Base-by-base conservation (phyloP, 2,113 vertebrate species). In the Hirundichthys speculiger region DNA sequence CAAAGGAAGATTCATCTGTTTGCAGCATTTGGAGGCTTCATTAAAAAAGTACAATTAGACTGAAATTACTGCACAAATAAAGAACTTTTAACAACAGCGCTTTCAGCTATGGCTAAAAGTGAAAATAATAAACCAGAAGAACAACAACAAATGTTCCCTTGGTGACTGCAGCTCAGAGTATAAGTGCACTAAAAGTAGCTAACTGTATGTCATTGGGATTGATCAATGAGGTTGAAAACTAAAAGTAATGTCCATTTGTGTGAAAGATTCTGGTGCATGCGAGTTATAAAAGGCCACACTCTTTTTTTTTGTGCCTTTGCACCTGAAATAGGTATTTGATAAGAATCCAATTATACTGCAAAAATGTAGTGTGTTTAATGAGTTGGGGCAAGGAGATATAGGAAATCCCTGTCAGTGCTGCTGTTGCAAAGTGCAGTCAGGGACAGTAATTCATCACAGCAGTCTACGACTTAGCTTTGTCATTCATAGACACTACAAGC, bases 321-420 rank as follows among this genome's bases (percentile, higher is more conserved):
- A 25, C 25, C 40, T 58, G 47, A 68, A 62, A 72, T 63, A 80
- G 74, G 51, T 34, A 5, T 27, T 25, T 19, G 16, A 79, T 73
- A 76, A 74, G 57, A 75, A 46, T 82, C 55, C 58, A 63, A 43
- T 79, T 64, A 77, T 2, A 45, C 42, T 30, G 57, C 47, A 62
- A 65, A 59, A 52, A 34, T 50, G 20, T 48, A 24, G 42, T 18
- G 19, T 62, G 27, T 75, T 49, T 43, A 66, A 41, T 27, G 27
- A 64, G 14, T 61, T 51, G 49, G 21, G 15, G 59, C 54, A 68
- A 22, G 16, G 50, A 66, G 46, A 51, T 54, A 63, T 5, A 45
- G 53, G 53, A 73, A 64, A 47, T 68, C 63, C 40, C 40, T 49
- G 41, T 19, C 5, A 9, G 56, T 53, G 55, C 40, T 72, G 69